phyloP scores from a whole-genome alignment of 2,797 vertebrate species.

The Gallinago solitaria region DNA sequence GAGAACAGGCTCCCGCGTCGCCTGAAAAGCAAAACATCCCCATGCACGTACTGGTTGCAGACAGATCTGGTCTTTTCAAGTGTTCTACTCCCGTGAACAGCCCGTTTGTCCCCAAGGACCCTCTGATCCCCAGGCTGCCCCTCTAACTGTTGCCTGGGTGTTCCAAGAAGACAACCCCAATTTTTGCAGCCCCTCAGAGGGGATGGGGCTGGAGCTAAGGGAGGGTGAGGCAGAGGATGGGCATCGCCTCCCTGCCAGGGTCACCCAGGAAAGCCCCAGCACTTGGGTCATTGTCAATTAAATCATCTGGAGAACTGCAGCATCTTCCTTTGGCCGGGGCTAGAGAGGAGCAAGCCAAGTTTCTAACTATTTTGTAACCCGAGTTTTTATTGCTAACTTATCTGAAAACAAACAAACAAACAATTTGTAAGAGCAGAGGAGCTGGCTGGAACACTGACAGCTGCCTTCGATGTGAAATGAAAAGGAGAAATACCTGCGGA shows the following conservation, averaged over 20 bases:
- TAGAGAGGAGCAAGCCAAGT: not conserved
- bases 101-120: not conserved
- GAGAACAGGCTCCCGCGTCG: not conserved
- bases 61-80: not conserved
- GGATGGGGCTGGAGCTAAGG: accelerated
- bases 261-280: not conserved
- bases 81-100: accelerated
- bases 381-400: not conserved
- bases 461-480: accelerated
- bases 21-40: not conserved
- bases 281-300: not conserved
- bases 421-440: not conserved
- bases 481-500: not conserved
- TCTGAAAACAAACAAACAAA: not conserved
- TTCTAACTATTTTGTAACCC: not conserved
- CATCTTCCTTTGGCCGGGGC: not conserved
- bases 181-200: not conserved
- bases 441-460: not conserved
- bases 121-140: not conserved
- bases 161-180: not conserved
- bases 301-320: not conserved
- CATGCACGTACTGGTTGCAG: accelerated
- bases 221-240: not conserved
- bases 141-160: not conserved
- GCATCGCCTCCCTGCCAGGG: not conserved